Evolutionary conservation across 2,113 vertebrate species (phyloP).

Genomic region (Lepisosteus osseus): DNA sequence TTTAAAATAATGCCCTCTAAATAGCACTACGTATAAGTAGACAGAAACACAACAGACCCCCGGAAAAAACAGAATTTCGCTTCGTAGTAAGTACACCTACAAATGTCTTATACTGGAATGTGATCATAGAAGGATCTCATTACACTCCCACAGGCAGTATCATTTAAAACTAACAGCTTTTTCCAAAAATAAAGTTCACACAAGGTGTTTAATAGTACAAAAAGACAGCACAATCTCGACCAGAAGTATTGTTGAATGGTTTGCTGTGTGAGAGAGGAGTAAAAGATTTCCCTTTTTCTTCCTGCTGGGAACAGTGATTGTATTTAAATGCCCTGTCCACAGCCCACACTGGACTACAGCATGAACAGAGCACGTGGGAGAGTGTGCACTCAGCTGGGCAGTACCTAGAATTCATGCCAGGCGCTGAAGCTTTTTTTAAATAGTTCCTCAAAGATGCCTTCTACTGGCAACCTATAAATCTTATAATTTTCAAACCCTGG

Average conservation of each 20-base stretch:
- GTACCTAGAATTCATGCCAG: too few species aligned
- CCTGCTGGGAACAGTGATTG: not conserved
- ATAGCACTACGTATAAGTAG: slow-evolving; percentile 39
- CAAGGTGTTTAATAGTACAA: not conserved
- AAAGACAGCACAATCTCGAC: not conserved
- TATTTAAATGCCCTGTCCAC: not conserved
- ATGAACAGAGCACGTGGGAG: too few species aligned
- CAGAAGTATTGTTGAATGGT: too few species aligned
- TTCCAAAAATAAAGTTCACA: not conserved
- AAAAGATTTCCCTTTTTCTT: too few species aligned
- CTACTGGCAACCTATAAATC: too few species aligned
- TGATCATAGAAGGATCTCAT: not conserved
- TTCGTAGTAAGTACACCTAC: slow-evolving; percentile 27
- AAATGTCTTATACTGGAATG: slow-evolving; percentile 13
- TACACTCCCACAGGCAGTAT: not conserved
- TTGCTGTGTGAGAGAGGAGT: too few species aligned
- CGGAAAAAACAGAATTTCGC: slow-evolving; percentile 38
- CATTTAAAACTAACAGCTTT: slow-evolving; percentile 31
- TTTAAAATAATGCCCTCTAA: slow-evolving; percentile 31
- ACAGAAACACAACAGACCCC: slow-evolving; percentile 43
- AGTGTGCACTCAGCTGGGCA: too few species aligned
- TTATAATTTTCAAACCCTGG: too few species aligned
- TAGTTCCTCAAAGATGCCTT: too few species aligned
- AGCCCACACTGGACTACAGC: too few species aligned
- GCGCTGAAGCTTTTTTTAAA: too few species aligned